These are phyloP conservation scores for Axinella damicornis DNA, from an alignment of 37 sponge, comb jelly and placozoan species.

Conservation along the genomic window DNA sequence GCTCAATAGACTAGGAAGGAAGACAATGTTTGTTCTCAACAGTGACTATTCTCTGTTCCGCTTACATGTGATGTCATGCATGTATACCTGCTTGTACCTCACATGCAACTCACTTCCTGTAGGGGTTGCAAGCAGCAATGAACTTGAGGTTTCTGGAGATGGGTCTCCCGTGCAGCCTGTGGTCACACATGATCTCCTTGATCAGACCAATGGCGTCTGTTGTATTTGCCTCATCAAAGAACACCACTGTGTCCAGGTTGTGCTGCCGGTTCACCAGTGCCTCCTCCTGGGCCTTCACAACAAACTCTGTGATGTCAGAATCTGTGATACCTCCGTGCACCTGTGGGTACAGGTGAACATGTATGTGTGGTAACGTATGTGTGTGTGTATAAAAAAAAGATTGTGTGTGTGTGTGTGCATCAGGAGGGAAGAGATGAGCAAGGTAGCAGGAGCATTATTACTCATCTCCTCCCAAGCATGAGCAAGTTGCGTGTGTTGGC, in stretches of 20 bases:
- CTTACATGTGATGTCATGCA: background rate
- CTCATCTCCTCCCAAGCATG: too few relatives aligned
- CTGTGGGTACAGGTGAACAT: slow-evolving; percentile 1
- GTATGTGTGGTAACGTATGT: too few relatives aligned
- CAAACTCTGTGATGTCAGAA: slow-evolving; percentile 47
- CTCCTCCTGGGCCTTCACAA: slow-evolving; percentile 63
- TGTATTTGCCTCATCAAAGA: slow-evolving; percentile 98
- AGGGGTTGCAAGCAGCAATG: slow-evolving; percentile 97
- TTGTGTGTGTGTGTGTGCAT: too few relatives aligned
- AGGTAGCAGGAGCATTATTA: too few relatives aligned
- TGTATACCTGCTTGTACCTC: background rate
- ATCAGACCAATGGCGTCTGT: slow-evolving; percentile 91
- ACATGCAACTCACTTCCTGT: slow-evolving; percentile 61
- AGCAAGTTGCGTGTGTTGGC: too few relatives aligned
- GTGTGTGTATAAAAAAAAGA: too few relatives aligned
- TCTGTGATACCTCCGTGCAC: slow-evolving; percentile 89
- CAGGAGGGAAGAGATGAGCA: too few relatives aligned
- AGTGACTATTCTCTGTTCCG: too few relatives aligned
- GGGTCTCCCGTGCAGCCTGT: slow-evolving; percentile 72
- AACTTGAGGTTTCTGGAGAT: slow-evolving; percentile 76
- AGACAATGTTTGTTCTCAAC: too few relatives aligned
- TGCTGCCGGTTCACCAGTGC: slow-evolving; percentile 41
- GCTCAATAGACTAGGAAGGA: too few relatives aligned
- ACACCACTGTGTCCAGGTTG: slow-evolving; percentile 79
- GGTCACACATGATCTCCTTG: slow-evolving; percentile 96